These are phyloP conservation scores for Antheraea yamamai DNA, from an alignment of 2,888 invertebrate species.

Conservation along the genomic window DNA sequence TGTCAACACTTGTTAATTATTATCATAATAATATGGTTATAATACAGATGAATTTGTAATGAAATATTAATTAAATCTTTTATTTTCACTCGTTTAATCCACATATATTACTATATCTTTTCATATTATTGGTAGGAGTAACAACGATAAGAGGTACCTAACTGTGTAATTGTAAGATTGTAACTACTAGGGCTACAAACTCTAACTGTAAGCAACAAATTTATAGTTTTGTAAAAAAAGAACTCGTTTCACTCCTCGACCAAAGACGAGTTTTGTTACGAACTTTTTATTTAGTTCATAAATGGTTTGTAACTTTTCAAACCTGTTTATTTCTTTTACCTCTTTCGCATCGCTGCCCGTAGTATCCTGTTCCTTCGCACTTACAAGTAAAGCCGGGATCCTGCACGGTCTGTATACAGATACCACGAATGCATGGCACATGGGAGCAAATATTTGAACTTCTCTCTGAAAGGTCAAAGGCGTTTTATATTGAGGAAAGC, in stretches of 20 bases:
- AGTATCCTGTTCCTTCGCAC: slow-evolving; percentile 89
- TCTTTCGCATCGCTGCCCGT: slow-evolving; percentile 86
- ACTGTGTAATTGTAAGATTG: too few relatives aligned
- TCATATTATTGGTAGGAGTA: too few relatives aligned
- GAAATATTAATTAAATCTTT: too few relatives aligned
- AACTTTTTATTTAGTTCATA: neutral
- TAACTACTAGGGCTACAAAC: neutral
- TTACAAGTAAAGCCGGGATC: slow-evolving; percentile 85
- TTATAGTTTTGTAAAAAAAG: neutral
- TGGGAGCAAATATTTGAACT: slow-evolving; percentile 85
- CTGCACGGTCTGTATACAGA: slow-evolving; percentile 85
- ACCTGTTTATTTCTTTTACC: slow-evolving; percentile 55
- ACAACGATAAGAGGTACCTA: too few relatives aligned
- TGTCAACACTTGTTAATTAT: neutral
- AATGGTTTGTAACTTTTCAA: neutral
- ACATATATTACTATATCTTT: too few relatives aligned
- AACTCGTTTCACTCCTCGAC: neutral
- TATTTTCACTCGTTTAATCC: too few relatives aligned
- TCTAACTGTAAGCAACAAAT: neutral
- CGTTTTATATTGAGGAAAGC: neutral
- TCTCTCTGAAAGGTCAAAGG: slow-evolving; percentile 47
- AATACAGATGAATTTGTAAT: too few relatives aligned
- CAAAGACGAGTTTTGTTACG: neutral
- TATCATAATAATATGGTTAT: too few relatives aligned
- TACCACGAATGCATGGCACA: slow-evolving; percentile 85